Conservation (phyloP, 1,140 invertebrate species). For the Caenorhabditis tropicalis region DNA sequence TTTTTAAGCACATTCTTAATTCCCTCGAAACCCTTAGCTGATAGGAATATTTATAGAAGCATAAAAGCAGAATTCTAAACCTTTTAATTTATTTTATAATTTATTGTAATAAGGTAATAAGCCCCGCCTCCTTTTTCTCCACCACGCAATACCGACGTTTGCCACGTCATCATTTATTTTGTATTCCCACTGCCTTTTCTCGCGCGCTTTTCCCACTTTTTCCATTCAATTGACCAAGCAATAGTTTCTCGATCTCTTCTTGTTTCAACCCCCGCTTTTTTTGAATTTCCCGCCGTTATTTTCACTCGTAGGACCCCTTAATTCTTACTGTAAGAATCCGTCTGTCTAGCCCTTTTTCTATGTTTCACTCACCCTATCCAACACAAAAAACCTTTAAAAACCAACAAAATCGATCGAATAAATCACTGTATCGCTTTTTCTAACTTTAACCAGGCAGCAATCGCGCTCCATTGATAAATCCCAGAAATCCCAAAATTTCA, state of each 20-base stretch:
- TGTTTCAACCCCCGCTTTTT: background rate
- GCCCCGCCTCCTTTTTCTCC: background rate
- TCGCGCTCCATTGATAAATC: background rate
- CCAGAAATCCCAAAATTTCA: slow-evolving; percentile 45
- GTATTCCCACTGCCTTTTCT: background rate
- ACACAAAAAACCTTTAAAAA: slow-evolving; percentile 3
- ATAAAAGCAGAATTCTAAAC: too few species aligned
- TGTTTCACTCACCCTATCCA: slow-evolving; percentile 18
- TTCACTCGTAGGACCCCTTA: background rate
- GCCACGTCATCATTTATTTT: background rate
- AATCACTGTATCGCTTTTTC: background rate
- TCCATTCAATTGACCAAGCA: background rate
- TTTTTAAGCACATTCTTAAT: too few species aligned
- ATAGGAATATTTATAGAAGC: too few species aligned
- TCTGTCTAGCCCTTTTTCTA: background rate
- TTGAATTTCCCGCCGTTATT: too few species aligned
- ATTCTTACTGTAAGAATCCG: background rate
- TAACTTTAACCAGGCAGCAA: too few species aligned
- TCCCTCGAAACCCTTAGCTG: too few species aligned
- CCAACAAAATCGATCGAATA: background rate
- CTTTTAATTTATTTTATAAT: background rate
- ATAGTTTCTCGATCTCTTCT: background rate
- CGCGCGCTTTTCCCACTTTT: background rate
- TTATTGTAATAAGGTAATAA: background rate
- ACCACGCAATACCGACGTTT: background rate